Conservation (phyloP, 53 echinoderm and acorn worm genomes). For the Astropecten irregularis region DNA sequence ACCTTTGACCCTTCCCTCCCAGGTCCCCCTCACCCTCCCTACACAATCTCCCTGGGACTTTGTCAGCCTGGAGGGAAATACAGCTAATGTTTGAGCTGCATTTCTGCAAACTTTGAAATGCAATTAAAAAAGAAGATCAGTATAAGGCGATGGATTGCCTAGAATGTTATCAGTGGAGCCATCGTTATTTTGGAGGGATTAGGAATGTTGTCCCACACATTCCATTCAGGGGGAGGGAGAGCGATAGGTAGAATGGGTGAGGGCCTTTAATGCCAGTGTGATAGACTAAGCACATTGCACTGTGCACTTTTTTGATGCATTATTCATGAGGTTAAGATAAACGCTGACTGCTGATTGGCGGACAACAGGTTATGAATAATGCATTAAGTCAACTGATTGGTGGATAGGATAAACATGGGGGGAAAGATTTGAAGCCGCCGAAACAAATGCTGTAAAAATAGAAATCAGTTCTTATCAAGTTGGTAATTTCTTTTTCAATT, state of each 20-base stretch:
- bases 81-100: neutral
- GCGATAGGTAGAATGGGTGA: too few species aligned
- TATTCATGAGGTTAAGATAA: neutral
- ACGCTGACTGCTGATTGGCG: too few species aligned
- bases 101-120: neutral
- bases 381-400: neutral
- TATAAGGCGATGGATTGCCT: neutral
- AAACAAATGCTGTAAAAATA: too few species aligned
- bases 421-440: too few species aligned
- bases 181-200: constrained; percentile 5
- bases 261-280: neutral
- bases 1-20: too few species aligned
- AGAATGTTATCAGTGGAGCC: constrained; percentile 11
- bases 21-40: too few species aligned
- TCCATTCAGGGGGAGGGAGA: neutral
- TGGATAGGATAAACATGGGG: too few species aligned
- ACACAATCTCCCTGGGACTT: too few species aligned
- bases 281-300: neutral
- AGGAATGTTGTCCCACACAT: constrained; percentile 2
- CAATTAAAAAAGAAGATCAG: neutral
- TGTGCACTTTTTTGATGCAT: neutral
- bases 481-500: too few species aligned
- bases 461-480: too few species aligned
- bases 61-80: neutral
- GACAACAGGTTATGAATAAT: constrained; percentile 3